Evolutionary conservation across 2,888 invertebrate genomes (phyloP).

Genomic region (Eupithecia pulchellata): DNA sequence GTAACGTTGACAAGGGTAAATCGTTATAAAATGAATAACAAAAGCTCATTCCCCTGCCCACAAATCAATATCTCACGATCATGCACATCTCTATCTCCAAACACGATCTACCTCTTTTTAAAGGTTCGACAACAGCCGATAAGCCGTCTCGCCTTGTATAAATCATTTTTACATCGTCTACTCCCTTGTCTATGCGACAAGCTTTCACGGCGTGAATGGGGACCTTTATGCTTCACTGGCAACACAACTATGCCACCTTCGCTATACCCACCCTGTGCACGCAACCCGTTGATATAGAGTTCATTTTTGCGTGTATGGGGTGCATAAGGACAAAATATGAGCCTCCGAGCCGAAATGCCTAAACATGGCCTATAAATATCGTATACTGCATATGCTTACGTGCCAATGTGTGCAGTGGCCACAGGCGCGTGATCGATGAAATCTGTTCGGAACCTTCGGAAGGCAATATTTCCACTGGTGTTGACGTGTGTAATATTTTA

Average conservation of each 20-base stretch:
- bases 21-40: slow-evolving; percentile 32
- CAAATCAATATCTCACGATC: slow-evolving; percentile 45
- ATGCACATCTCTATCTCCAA: slow-evolving; percentile 54
- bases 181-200: slow-evolving; percentile 75
- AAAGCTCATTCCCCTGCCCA: slow-evolving; percentile 34
- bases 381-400: slow-evolving; percentile 62
- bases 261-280: slow-evolving; percentile 30
- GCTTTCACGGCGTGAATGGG: slow-evolving; percentile 78
- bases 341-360: slow-evolving; percentile 68
- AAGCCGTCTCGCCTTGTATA: slow-evolving; percentile 72
- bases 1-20: slow-evolving; percentile 28
- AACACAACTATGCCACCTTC: slow-evolving; percentile 53
- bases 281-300: slow-evolving; percentile 46
- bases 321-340: slow-evolving; percentile 46
- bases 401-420: slow-evolving; percentile 51
- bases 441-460: slow-evolving; percentile 45
- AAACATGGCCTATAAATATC: slow-evolving; percentile 77
- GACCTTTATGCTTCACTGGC: slow-evolving; percentile 71
- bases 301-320: slow-evolving; percentile 43
- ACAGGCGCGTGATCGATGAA: slow-evolving; percentile 52
- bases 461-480: slow-evolving; percentile 38
- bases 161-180: slow-evolving; percentile 79
- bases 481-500: slow-evolving; percentile 36
- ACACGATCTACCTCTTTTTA: slow-evolving; percentile 67
- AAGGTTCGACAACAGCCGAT: slow-evolving; percentile 73